Percentiles rank a stretch among this genome's conserved stretches.
phyloP scores from a whole-genome alignment of 35 echinoderm and acorn worm genomes.

The Ptychodera flava region DNA sequence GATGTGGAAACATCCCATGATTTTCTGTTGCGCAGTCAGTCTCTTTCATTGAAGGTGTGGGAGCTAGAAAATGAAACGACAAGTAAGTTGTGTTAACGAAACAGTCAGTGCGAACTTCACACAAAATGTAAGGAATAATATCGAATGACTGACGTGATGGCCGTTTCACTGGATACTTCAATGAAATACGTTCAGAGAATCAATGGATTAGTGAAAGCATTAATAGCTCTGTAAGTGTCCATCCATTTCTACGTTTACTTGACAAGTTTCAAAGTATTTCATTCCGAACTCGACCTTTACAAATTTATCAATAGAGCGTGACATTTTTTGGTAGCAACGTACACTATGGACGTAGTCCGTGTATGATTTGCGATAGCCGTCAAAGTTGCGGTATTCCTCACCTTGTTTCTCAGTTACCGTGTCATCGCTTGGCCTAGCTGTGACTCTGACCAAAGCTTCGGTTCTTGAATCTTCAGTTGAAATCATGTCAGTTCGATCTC shows the following conservation, averaged over 20 bases:
- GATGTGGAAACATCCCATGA: not conserved
- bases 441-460: not conserved
- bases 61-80: no score
- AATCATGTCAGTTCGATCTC: not conserved
- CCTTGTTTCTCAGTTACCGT: no score
- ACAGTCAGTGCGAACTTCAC: not conserved
- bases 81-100: no score
- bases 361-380: no score
- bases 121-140: not conserved
- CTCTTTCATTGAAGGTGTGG: not conserved
- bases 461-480: not conserved
- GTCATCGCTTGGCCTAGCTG: not conserved
- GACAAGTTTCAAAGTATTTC: no score
- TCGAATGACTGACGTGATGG: not conserved
- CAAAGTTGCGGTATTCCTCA: no score
- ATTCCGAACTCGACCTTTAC: no score
- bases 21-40: not conserved
- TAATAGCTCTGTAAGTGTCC: not conserved
- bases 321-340: no score
- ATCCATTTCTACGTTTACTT: no score
- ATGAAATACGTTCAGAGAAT: not conserved
- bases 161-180: not conserved
- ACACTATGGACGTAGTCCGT: no score
- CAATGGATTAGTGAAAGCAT: not conserved
- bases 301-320: no score